Evolutionary conservation across 2,797 vertebrate genomes (phyloP), one percentile per base, ranked within the genome.

Genomic region (Cynodonichthys magdalenae): DNA sequence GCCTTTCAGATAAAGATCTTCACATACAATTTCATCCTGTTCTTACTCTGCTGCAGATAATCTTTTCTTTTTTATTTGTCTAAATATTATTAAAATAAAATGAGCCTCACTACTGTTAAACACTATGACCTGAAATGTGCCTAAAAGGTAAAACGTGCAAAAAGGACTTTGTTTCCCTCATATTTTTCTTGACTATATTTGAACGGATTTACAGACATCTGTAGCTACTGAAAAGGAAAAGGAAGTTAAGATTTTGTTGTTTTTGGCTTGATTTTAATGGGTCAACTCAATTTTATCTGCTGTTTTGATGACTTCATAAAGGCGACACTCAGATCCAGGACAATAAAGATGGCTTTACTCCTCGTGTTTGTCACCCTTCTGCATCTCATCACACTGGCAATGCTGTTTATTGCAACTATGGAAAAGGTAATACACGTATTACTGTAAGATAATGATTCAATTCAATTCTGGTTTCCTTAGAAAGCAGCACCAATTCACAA

Each of bases 401-500:
- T 95, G 79, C 92, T 96, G 58, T 96, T 96, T n/a, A 95, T 97
- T 54, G 93, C 95, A 65, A 96, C 95, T 39, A 89, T 96, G 93
- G 95, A 96, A 75, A 97, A 96, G 94, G 96, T 97, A 85, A 24
- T 1, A 9, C 11, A 63, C 28, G 14, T 31, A 47, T 49, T 3
- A 24, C 24, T 24, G 24, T 50, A 31, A 15, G 42, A 15, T 3
- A 17, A 44, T 44, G 42, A 15, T 15, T 15, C 42, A 15, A 15
- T 24, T 24, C 24, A 24, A 3, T 24, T 24, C 24, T 24, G 24
- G 24, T 24, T 44, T 44, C 6, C 3, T 17, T 6, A 3, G 4
- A 44, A 17, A 15, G 3, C 14, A 44, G 12, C 6, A 9, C 31
- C 6, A 31, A 31, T 9, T 12, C 2, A 39, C 36, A 39, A 14